These are phyloP conservation scores for Aporrectodea caliginosa DNA, from an alignment of 1,140 invertebrate genomes.

Conservation along the genomic window DNA sequence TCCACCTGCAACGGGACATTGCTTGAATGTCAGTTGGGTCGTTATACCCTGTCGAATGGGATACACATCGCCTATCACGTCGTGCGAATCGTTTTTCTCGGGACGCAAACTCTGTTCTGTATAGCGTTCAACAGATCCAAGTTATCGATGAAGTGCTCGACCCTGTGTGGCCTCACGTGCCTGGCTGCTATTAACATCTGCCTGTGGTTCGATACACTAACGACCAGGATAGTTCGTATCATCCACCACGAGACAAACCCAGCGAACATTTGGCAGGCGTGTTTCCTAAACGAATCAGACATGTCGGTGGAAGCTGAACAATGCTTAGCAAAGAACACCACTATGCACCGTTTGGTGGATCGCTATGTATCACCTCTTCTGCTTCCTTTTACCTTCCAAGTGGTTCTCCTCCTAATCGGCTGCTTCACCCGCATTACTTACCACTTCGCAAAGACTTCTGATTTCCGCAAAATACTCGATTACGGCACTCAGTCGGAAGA, in stretches of 20 bases:
- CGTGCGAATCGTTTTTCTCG: not conserved
- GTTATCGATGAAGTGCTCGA: not conserved
- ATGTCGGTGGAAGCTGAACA: not conserved
- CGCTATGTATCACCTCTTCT: not conserved
- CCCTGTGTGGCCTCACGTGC: not conserved
- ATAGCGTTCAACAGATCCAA: not conserved
- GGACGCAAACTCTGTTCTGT: not conserved
- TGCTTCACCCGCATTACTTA: no score
- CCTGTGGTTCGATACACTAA: not conserved
- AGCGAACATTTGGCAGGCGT: not conserved
- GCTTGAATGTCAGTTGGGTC: not conserved
- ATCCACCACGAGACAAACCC: no score
- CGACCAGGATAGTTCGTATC: not conserved
- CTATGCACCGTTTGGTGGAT: not conserved
- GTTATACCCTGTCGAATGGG: not conserved
- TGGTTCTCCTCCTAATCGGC: not conserved
- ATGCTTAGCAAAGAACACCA: not conserved
- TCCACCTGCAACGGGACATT: not conserved
- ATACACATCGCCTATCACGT: not conserved
- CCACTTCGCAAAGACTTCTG: no score
- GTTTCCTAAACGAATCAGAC: not conserved
- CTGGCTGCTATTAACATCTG: not conserved
- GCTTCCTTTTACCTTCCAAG: not conserved
- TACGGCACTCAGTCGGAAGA: no score
- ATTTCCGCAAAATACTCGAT: no score